Evolutionary conservation across 1,140 invertebrate genomes (phyloP), one percentile per base, ranked within the genome.

Genomic region (Zaprionus kolodkinae): DNA sequence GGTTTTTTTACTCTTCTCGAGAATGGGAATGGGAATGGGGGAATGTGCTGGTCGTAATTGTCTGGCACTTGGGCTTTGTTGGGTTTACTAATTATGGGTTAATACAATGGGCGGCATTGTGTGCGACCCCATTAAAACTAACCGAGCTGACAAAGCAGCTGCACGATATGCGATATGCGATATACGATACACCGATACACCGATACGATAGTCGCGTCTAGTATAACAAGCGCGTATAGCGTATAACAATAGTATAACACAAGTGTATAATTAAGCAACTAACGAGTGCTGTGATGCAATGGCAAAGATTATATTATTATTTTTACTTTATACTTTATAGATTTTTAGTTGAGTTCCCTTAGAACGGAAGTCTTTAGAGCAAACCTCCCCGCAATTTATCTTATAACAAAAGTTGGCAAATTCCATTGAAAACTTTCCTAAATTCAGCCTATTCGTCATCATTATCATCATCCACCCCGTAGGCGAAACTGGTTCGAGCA

Each of bases 31-130:
- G 69, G 21, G n/a, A n/a, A n/a, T n/a, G n/a, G n/a, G n/a, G 21
- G 21, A 21, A 21, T 25, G 78, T 33, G 27, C n/a, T 43, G 50
- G 50, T 43, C 60, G 70, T 78, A 86, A 78, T 85, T 85, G 78
- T 61, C 56, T 73, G 66, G 60, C 72, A 69, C 57, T 75, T 65
- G 40, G 25, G 59, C 59, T 65, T 35, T 56, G 57, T 57, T 56
- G 59, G 59, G 13, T 25, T 61, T 57, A 65, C 40, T 76, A 79
- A 76, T 79, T 79, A 83, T 57, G 38, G 61, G 30, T 33, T 72
- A n/a, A 27, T 21, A 36, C 43, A 70, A 75, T 68, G 21, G 36
- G 36, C 56, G 43, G 15, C 52, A 70, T 72, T 52, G 55, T 55
- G 40, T 5, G 17, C 56, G 50, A 62, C 50, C 72, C 35, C 40